Percentiles rank a stretch among this genome's conserved stretches.
Evolutionary conservation across 1,140 invertebrate species (phyloP).

Genomic region (Dendrolimus kikuchii): DNA sequence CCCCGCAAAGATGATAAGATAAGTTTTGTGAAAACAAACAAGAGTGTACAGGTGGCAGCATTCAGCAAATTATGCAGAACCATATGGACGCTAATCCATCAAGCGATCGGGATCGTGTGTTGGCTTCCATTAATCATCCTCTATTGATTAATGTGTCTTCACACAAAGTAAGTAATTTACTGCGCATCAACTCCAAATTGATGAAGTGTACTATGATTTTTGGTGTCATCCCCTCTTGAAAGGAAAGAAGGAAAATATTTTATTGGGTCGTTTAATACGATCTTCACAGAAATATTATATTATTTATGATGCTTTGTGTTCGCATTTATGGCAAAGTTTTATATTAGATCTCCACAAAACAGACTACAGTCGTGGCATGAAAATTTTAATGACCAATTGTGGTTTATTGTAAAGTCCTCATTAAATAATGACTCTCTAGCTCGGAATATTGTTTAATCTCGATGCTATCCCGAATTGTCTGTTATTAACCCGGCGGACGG

Average conservation of each 20-base stretch:
- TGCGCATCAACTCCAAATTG: conserved; percentile 22
- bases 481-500: conserved; percentile 43
- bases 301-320: too few relatives aligned
- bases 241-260: background rate
- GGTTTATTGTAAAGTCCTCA: conserved; percentile 16
- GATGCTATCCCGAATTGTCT: conserved; percentile 39
- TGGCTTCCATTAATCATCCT: conserved; percentile 63
- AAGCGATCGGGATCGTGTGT: conserved; percentile 52
- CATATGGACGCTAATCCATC: conserved; percentile 67
- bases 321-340: too few relatives aligned
- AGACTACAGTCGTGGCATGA: conserved; percentile 1
- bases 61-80: conserved; percentile 63
- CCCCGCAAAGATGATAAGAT: conserved; percentile 3
- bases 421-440: conserved; percentile 35
- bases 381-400: conserved; percentile 10
- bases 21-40: conserved; percentile 23
- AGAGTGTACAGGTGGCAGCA: conserved; percentile 48
- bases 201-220: conserved; percentile 30
- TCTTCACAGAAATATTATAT: background rate
- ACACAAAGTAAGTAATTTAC: conserved; percentile 51
- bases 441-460: conserved; percentile 47
- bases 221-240: conserved; percentile 8
- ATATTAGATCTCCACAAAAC: background rate
- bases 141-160: conserved; percentile 66
- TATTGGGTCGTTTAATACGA: background rate